Base-by-base conservation (phyloP, 1,140 invertebrate species). In the Leucophenga varia region DNA sequence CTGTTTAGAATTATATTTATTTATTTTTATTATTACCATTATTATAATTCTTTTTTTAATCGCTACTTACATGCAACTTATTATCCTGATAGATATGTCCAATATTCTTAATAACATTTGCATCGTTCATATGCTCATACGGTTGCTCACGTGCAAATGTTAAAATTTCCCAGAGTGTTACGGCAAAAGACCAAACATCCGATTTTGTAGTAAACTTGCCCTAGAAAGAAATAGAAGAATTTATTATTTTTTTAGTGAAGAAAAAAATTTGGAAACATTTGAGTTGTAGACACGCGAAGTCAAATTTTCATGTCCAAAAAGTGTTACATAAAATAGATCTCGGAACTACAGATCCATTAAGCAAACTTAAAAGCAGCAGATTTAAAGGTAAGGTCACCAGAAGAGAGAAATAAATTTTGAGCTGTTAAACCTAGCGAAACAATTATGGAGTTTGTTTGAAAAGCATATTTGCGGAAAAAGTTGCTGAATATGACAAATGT, bases 141-240 rank as follows among this genome's bases (percentile, higher is more conserved):
- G 90, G 90, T 59, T 89, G 89, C 51, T 91, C 86, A 34, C 87
- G 76, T 7, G 88, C 88, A 72, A 91, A 90, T 10, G 89, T 91
- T 53, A 95, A 77, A 38, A 94, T 88, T 78, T 94, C 92, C 91
- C 91, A 95, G 20, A 93, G 79, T 28, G 89, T 87, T 2, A 93
- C 88, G n/a, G 87, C 90, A 70, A 93, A 93, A 20, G 89, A 84
- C 91, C 90, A 93, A 7, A 93, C 90, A 76, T 92, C 90, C 57
- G 88, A 91, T 64, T 93, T 91, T 14, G 84, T 86, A 3, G 88
- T 88, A 69, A 88, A 91, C 73, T 90, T 91, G 21, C 85, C 88
- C 87, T 89, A 59, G 17, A 75, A 75, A 55, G 28, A 36, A 54
- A 54, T 46, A 18, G 22, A 56, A 37, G 16, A 9, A 21, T 3